These are phyloP conservation scores for Apogon hyalosoma DNA, from an alignment of 2,797 vertebrate species.

Conservation along the genomic window DNA sequence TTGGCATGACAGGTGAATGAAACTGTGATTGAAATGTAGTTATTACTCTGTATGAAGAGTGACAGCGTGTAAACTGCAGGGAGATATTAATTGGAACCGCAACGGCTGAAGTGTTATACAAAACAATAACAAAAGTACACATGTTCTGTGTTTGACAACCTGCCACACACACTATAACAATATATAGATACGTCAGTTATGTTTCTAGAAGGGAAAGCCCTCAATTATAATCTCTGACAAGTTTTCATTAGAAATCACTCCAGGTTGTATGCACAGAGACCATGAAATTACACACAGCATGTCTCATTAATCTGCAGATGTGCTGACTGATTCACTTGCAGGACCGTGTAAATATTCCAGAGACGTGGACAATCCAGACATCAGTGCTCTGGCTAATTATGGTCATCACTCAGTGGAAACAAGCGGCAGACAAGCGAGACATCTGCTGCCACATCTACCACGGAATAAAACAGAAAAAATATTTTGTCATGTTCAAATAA, in stretches of 20 bases:
- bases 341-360: conserved; percentile 45
- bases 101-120: conserved; percentile 35
- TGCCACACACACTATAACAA: conserved; percentile 24
- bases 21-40: conserved; percentile 61
- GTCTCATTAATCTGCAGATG: conserved; percentile 70
- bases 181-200: conserved; percentile 15
- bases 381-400: conserved; percentile 57
- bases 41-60: conserved; percentile 31
- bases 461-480: conserved; percentile 16
- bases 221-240: conserved; percentile 31
- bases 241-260: conserved; percentile 34
- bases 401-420: conserved; percentile 47
- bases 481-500: conserved; percentile 25
- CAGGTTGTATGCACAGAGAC: conserved; percentile 32
- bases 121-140: conserved; percentile 30
- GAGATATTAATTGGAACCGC: conserved; percentile 37
- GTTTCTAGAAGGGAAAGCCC: background rate
- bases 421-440: conserved; percentile 10
- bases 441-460: conserved; percentile 37
- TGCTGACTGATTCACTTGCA: conserved; percentile 69
- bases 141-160: conserved; percentile 45
- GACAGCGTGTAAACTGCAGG: conserved; percentile 57
- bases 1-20: conserved; percentile 61
- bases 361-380: conserved; percentile 52
- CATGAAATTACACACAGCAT: conserved; percentile 38